phyloP scores from a whole-genome alignment of 2,113 vertebrate genomes.

The Aepyceros melampus region DNA sequence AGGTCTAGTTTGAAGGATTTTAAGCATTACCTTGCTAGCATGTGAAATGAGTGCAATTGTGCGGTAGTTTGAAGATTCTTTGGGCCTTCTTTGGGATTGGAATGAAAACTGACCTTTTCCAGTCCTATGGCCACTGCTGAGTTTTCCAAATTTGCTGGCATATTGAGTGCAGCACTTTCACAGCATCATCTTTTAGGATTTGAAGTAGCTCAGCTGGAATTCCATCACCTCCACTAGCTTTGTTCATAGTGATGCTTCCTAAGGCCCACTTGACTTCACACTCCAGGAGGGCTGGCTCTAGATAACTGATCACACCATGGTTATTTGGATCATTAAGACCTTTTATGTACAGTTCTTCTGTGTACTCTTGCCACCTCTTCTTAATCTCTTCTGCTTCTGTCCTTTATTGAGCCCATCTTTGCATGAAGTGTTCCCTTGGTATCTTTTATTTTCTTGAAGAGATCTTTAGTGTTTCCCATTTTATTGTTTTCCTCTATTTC shows the following conservation, averaged over 20 bases:
- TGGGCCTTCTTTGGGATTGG: not conserved
- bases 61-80: not conserved
- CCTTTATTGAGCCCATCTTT: not conserved
- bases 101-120: not conserved
- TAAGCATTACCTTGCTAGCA: not conserved
- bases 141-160: not conserved
- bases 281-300: not conserved
- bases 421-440: not conserved
- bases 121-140: not conserved
- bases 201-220: not conserved
- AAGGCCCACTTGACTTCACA: not conserved
- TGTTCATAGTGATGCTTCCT: not conserved
- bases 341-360: not conserved
- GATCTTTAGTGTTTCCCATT: not conserved
- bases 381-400: not conserved
- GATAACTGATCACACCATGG: not conserved
- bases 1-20: not conserved
- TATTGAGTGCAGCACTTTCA: not conserved
- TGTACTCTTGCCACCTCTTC: not conserved
- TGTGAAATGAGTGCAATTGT: not conserved
- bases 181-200: not conserved
- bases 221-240: not conserved
- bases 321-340: not conserved
- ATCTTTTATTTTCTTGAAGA: not conserved
- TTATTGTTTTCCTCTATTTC: not conserved